Conservation (phyloP, 2,113 vertebrate species). For the Xenopus tropicalis region UCB_Xtro_10.0 CM004450.2:142505501-142506000, state of each 20-base stretch:
- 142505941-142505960: conserved; percentile 63
- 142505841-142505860: conserved; percentile 77
- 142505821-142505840: conserved; percentile 57
- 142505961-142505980: conserved; percentile 56
- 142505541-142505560: conserved; percentile 66
- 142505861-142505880: conserved; percentile 53
- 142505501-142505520: conserved; percentile 59
- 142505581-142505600: conserved; percentile 60
- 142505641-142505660: conserved; percentile 62
- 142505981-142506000: conserved; percentile 72
- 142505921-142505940: conserved; percentile 70
- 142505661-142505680: conserved; percentile 67
- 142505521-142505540: conserved; percentile 80
- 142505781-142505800: conserved; percentile 59
- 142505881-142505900: conserved; percentile 60
- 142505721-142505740: conserved; percentile 58
- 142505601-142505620: conserved; percentile 59
- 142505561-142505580: conserved; percentile 66
- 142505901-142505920: conserved; percentile 70
- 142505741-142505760: conserved; percentile 59
- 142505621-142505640: conserved; percentile 68
- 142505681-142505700: conserved; percentile 67
- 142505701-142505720: conserved; percentile 65
- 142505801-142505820: conserved; percentile 56
- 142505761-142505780: conserved; percentile 67